Conservation (phyloP, 2,113 vertebrate species). For the Daubentonia madagascariensis region DNA sequence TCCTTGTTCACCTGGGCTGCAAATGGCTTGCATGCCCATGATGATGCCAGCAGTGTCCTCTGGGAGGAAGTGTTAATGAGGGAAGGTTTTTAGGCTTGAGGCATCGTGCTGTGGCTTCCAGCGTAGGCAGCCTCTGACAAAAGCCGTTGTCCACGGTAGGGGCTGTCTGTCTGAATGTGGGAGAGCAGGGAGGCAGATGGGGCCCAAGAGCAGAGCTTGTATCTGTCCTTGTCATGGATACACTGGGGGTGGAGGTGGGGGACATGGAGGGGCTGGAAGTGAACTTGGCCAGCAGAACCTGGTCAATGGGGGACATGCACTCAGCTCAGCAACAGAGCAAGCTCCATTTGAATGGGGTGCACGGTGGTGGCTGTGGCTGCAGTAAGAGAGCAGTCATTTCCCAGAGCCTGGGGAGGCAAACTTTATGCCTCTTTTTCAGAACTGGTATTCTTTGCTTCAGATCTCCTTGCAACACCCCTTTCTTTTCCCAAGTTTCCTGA, state of each 20-base stretch:
- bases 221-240: neutral
- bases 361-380: neutral
- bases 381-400: neutral
- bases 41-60: neutral
- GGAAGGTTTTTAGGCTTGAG: neutral
- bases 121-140: neutral
- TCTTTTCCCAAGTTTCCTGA: neutral
- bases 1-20: neutral
- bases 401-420: neutral
- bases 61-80: neutral
- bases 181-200: neutral
- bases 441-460: neutral
- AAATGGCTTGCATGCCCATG: neutral
- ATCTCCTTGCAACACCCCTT: neutral
- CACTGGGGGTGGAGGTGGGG: too few species aligned
- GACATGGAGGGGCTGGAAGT: neutral
- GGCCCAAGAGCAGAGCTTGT: neutral
- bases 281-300: neutral
- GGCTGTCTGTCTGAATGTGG: neutral
- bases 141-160: neutral
- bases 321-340: neutral
- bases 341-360: neutral
- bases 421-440: neutral
- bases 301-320: accelerated
- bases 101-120: neutral